Evolutionary conservation across 2,888 invertebrate genomes (phyloP).

Genomic region (Limenitis arthemis): DNA sequence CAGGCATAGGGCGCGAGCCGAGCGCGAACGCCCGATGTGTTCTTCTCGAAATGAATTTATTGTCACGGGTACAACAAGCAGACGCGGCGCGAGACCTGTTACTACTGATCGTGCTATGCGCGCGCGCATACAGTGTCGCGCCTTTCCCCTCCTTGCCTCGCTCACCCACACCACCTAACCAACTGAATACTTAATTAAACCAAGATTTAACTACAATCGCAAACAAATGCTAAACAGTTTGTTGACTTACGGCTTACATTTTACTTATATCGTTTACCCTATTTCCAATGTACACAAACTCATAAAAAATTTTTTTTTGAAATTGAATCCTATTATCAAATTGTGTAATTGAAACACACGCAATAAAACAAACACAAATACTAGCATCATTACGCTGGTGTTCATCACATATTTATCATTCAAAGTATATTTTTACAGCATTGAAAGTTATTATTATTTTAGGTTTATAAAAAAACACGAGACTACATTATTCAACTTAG

Average conservation of each 20-base stretch:
- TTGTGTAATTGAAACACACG: too few species aligned
- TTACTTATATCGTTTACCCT: too few species aligned
- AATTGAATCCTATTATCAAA: too few species aligned
- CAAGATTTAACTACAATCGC: slow-evolving; percentile 8
- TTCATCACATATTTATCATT: too few species aligned
- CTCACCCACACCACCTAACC: slow-evolving; percentile 12
- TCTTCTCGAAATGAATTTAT: slow-evolving; percentile 60
- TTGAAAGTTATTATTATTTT: too few species aligned
- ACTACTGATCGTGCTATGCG: slow-evolving; percentile 44
- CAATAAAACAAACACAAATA: too few species aligned
- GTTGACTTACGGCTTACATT: not conserved
- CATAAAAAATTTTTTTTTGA: too few species aligned
- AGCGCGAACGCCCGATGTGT: slow-evolving; percentile 61
- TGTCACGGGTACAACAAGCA: slow-evolving; percentile 57
- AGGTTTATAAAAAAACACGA: too few species aligned
- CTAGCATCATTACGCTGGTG: too few species aligned
- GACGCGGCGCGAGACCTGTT: slow-evolving; percentile 50
- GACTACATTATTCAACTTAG: too few species aligned
- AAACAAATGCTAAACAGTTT: not conserved
- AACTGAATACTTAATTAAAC: slow-evolving; percentile 17
- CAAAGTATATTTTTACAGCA: too few species aligned
- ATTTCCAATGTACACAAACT: too few species aligned
- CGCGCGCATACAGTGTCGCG: slow-evolving; percentile 32
- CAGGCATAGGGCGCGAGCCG: slow-evolving; percentile 63
- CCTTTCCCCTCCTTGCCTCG: slow-evolving; percentile 19